Evolutionary conservation across 2,888 invertebrate species (phyloP).

Genomic region (Tetanocera ferruginea): DNA sequence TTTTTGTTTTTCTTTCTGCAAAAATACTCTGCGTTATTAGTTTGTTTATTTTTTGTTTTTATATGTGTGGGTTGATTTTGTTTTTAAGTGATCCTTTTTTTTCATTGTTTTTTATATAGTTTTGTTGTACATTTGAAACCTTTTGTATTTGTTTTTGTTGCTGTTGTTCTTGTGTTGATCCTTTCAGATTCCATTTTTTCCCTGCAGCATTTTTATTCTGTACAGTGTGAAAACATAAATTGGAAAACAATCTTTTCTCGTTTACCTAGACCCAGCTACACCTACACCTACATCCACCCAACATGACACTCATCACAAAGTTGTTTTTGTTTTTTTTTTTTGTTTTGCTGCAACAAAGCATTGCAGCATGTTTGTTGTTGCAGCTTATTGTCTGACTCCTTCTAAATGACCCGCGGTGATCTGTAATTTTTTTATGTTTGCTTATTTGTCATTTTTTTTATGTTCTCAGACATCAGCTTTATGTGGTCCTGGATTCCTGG

Average conservation of each 20-base stretch:
- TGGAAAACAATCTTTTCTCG: slow-evolving; percentile 55
- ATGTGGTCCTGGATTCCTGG: neutral
- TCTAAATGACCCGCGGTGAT: slow-evolving; percentile 24
- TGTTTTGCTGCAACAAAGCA: slow-evolving; percentile 7
- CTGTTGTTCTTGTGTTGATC: neutral
- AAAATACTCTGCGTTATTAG: neutral
- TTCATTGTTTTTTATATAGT: neutral
- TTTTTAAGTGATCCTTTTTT: neutral
- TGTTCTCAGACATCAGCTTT: neutral
- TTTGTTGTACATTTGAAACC: neutral
- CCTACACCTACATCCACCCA: neutral
- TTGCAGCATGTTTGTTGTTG: neutral
- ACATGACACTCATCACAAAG: too few relatives aligned
- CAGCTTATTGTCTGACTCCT: neutral
- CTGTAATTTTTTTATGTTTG: slow-evolving; percentile 1
- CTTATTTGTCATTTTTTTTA: neutral
- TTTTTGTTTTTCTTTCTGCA: neutral
- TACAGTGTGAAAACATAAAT: slow-evolving; percentile 57
- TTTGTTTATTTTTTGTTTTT: neutral
- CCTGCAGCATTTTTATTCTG: slow-evolving; percentile 37
- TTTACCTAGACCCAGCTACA: neutral
- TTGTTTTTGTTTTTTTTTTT: slow-evolving; percentile 20
- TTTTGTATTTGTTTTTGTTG: neutral
- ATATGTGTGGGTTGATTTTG: neutral
- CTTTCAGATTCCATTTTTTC: slow-evolving; percentile 39